These are phyloP conservation scores for Embidobia sp. DNA, from an alignment of 2,888 invertebrate genomes.

Conservation along the genomic window DNA sequence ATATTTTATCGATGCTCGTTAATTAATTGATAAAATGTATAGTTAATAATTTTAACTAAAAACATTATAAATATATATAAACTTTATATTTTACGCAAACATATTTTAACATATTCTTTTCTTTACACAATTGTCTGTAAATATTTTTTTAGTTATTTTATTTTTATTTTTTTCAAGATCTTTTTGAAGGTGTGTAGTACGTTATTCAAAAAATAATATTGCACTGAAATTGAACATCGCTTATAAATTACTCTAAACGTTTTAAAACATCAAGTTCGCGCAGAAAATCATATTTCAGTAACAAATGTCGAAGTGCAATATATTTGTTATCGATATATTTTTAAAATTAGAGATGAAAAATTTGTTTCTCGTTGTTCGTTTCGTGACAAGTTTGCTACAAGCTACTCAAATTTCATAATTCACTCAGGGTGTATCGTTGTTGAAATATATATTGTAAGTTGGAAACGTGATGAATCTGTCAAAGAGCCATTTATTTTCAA, in stretches of 20 bases:
- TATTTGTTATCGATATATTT: conserved; percentile 22
- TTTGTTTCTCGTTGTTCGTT: conserved; percentile 31
- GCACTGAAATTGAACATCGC: background rate
- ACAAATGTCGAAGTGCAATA: conserved; percentile 5
- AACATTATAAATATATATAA: no score
- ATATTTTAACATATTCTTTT: no score
- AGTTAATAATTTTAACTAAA: no score
- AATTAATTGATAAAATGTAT: no score
- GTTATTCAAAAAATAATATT: no score
- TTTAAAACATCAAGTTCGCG: background rate
- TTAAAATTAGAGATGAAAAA: conserved; percentile 27
- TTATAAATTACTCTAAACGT: background rate
- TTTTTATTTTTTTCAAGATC: no score
- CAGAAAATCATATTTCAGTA: conserved; percentile 12
- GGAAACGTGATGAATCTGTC: conserved; percentile 57
- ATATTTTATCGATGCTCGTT: no score
- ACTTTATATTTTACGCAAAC: no score
- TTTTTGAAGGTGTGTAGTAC: no score
- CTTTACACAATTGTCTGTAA: no score
- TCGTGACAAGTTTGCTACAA: conserved; percentile 47
- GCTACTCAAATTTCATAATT: conserved; percentile 58
- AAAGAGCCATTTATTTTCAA: conserved; percentile 56
- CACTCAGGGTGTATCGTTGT: conserved; percentile 30
- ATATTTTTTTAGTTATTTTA: no score
- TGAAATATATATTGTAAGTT: conserved; percentile 53